Percentiles rank a stretch among this genome's conserved stretches.
Evolutionary conservation across 2,888 invertebrate species (phyloP).

Genomic region (Dasypolia templi): DNA sequence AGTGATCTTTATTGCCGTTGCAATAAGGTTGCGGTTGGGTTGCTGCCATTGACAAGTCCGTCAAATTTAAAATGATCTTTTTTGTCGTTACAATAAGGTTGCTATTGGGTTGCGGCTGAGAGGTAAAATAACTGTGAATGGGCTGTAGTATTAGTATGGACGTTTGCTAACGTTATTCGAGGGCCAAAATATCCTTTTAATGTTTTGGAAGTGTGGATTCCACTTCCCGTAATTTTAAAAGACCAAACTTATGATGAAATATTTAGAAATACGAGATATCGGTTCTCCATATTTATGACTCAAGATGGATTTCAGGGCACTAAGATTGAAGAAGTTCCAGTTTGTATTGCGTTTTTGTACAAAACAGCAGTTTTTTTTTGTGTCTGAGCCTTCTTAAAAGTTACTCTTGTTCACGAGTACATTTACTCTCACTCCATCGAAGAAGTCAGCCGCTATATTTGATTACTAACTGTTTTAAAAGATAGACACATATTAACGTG

Average conservation of each 20-base stretch:
- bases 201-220: too few species aligned
- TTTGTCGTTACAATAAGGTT: too few species aligned
- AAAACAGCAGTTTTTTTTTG: not conserved
- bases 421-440: not conserved
- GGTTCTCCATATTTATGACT: too few species aligned
- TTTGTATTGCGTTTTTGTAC: not conserved
- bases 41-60: too few species aligned
- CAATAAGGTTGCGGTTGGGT: too few species aligned
- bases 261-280: not conserved
- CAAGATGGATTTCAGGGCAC: not conserved
- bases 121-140: too few species aligned
- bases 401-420: not conserved
- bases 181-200: not conserved
- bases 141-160: too few species aligned
- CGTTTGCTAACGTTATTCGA: not conserved
- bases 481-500: not conserved
- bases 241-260: too few species aligned
- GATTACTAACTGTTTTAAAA: not conserved
- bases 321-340: not conserved
- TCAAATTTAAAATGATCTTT: too few species aligned
- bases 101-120: too few species aligned
- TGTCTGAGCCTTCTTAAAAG: not conserved
- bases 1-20: too few species aligned
- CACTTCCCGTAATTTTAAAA: not conserved
- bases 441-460: not conserved